phyloP scores from a whole-genome alignment of 2,888 invertebrate genomes.

The Hecatera dysodea region DNA sequence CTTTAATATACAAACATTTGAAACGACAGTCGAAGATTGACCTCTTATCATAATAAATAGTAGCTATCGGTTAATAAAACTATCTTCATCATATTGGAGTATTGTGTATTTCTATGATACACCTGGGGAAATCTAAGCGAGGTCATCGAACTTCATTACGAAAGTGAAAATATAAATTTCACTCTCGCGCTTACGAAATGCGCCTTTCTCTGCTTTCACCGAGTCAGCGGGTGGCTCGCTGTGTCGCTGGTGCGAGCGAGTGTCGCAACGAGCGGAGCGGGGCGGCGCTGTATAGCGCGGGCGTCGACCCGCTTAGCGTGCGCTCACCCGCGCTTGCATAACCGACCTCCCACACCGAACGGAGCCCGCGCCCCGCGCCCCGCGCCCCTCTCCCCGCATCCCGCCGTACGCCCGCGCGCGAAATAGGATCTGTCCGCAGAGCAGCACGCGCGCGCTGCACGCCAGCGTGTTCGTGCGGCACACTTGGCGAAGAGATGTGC shows the following conservation, averaged over 20 bases:
- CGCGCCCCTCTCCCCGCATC: constrained; percentile 39
- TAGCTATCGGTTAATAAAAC: constrained; percentile 16
- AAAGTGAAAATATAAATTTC: constrained; percentile 90
- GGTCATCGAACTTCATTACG: constrained; percentile 85
- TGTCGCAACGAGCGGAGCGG: constrained; percentile 83
- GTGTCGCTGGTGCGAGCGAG: constrained; percentile 73
- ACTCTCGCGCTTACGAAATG: constrained; percentile 90
- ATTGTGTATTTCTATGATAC: constrained; percentile 41
- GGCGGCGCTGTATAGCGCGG: constrained; percentile 84
- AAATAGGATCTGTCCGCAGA: constrained; percentile 85
- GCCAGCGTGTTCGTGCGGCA: constrained; percentile 68
- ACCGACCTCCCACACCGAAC: constrained; percentile 83
- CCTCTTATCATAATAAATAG: constrained; percentile 10
- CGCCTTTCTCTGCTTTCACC: constrained; percentile 91
- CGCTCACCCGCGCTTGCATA: constrained; percentile 92
- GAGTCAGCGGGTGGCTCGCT: constrained; percentile 63
- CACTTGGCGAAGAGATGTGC: constrained; percentile 77
- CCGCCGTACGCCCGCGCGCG: constrained; percentile 74
- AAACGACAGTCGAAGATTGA: not conserved
- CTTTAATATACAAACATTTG: constrained; percentile 11
- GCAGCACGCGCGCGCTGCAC: constrained; percentile 73
- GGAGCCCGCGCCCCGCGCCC: constrained; percentile 67
- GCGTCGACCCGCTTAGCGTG: constrained; percentile 93
- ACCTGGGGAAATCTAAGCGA: constrained; percentile 65
- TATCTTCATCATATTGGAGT: not conserved